Base-by-base conservation (phyloP, 1,140 invertebrate genomes). In the Drosophila tropicalis region DNA sequence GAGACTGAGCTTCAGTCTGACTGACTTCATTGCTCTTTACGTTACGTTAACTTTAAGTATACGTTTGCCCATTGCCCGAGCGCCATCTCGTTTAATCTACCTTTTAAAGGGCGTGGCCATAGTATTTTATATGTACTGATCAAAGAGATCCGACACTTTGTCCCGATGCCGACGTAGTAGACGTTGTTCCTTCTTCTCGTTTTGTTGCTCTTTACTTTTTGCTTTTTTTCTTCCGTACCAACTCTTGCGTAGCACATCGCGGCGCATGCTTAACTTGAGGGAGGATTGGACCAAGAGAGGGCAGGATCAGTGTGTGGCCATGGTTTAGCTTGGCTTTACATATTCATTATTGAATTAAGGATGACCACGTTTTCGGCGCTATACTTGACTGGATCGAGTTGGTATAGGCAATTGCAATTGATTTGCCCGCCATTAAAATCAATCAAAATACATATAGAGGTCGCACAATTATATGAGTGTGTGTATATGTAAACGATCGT, bases 71-170 rank as follows among this genome's bases (percentile, higher is more conserved):
- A 91, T 79, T 74, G 73, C 60, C 83, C 71, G 90, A 91, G 90
- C 90, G 90, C 90, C 90, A 91, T 91, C 90, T 91, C 90, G 90
- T 91, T 91, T 91, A 91, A 91, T 91, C 90, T 91, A 75, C 90
- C 90, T 91, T 90, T 90, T 90, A 87, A 73, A 78, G 90, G 90
- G 90, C 90, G 90, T 87, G 90, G 90, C 86, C 71, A 91, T 81
- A 91, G 90, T 91, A 91, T 91, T 91, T 91, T 91, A 91, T 91
- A 90, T 87, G 79, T 82, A 70, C 62, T 91, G 90, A 91, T 91
- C 90, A 91, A 91, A 91, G 90, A 66, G 72, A 56, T 74, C 90
- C 90, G 90, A 75, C 87, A 47, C 90, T 91, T 91, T 91, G 85
- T 75, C 65, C 57, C 67, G 39, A 32, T 62, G 67, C 80, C 80